phyloP scores from a whole-genome alignment of 2,113 vertebrate species.

The Acinonyx jubatus region DNA sequence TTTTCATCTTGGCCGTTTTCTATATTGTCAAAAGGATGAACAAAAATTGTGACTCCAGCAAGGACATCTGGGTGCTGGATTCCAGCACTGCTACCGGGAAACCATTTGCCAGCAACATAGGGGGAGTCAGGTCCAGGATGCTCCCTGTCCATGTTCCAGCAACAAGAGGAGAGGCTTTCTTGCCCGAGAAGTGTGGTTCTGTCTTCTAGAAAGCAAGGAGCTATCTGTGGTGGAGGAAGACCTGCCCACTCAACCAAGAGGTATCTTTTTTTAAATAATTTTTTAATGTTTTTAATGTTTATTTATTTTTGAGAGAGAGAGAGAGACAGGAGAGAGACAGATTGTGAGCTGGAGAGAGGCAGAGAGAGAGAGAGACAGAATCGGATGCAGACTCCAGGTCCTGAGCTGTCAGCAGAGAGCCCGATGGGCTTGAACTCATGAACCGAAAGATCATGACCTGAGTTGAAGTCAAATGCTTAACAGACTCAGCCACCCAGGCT shows the following conservation, averaged over 20 bases:
- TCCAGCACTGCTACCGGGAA: conserved; percentile 69
- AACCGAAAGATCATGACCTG: too few relatives aligned
- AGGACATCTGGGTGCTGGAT: conserved; percentile 30
- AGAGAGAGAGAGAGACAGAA: too few relatives aligned
- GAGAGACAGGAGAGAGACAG: too few relatives aligned
- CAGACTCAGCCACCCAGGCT: too few relatives aligned
- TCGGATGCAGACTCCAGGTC: too few relatives aligned
- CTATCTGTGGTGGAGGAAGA: conserved; percentile 65
- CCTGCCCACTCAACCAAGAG: conserved; percentile 63
- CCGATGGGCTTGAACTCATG: too few relatives aligned
- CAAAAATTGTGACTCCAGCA: not conserved
- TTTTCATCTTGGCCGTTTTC: conserved; percentile 72
- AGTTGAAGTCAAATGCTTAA: too few relatives aligned
- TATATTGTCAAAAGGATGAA: conserved; percentile 31
- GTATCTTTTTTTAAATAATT: conserved; percentile 31
- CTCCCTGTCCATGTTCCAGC: conserved; percentile 42
- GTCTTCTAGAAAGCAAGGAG: conserved; percentile 17
- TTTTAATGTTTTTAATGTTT: too few relatives aligned
- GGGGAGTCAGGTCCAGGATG: conserved; percentile 43
- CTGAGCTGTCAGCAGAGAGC: too few relatives aligned
- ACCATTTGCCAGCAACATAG: conserved; percentile 53
- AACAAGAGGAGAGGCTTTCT: not conserved
- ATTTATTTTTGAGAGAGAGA: too few relatives aligned
- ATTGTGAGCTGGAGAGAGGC: too few relatives aligned
- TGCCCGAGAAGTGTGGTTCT: not conserved